Percentiles rank a stretch among this genome's conserved stretches.
These are phyloP conservation scores for Tautogolabrus adspersus DNA, from an alignment of 2,113 vertebrate species.

Conservation along the genomic window DNA sequence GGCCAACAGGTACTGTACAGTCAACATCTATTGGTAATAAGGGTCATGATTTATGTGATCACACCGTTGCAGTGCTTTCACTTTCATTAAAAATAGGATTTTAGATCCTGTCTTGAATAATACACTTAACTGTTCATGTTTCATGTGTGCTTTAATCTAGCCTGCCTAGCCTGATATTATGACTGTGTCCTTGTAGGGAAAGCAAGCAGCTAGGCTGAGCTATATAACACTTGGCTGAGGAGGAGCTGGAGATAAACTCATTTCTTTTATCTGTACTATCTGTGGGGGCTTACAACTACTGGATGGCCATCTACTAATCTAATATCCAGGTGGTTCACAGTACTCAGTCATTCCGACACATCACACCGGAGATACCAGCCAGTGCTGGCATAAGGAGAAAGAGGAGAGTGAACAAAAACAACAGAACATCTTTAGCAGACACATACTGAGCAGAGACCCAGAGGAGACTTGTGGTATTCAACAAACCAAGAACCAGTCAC, in stretches of 20 bases:
- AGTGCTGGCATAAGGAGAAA: constrained; percentile 31
- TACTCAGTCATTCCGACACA: constrained; percentile 46
- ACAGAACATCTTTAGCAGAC: constrained; percentile 14
- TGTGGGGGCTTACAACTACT: constrained; percentile 23
- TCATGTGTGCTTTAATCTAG: not conserved
- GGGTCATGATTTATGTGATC: not conserved
- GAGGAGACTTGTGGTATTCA: constrained; percentile 19
- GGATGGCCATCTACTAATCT: constrained; percentile 1
- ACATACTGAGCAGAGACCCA: constrained; percentile 18
- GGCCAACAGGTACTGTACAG: not conserved
- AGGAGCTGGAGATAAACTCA: constrained; percentile 37
- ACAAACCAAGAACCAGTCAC: constrained; percentile 31
- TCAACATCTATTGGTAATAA: not conserved
- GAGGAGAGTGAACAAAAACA: constrained; percentile 42
- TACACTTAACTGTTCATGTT: not conserved
- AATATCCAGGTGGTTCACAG: constrained; percentile 30
- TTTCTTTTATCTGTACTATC: constrained; percentile 4
- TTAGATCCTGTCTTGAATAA: not conserved
- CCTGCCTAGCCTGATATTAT: constrained; percentile 6
- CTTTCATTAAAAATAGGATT: not conserved
- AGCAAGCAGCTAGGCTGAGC: constrained; percentile 23
- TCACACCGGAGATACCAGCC: constrained; percentile 45
- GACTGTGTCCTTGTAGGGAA: constrained; percentile 26
- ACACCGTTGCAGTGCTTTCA: not conserved
- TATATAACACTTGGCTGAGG: constrained; percentile 2